A percentile compares a stretch with the other conserved stretches of the same genome.
Evolutionary conservation across 2,888 invertebrate species (phyloP).

Genomic region (Apamea anceps): DNA sequence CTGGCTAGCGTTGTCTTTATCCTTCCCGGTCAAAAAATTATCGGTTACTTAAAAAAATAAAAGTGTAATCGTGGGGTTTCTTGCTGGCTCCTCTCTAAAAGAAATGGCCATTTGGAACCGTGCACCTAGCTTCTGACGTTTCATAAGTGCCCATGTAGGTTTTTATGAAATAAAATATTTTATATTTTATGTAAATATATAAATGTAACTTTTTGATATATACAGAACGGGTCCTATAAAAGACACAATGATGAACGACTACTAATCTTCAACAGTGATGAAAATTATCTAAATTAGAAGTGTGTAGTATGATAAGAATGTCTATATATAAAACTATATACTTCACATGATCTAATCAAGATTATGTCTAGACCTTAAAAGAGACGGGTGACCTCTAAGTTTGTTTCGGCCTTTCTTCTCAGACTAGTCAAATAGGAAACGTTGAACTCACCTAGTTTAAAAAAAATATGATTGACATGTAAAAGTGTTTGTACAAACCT

Average conservation of each 20-base stretch:
- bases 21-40: neutral
- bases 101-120: neutral
- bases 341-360: neutral
- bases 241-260: neutral
- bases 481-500: no score
- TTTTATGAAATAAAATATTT: neutral
- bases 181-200: no score
- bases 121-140: neutral
- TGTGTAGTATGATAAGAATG: neutral
- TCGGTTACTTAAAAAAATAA: no score
- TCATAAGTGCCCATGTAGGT: no score
- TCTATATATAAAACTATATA: neutral
- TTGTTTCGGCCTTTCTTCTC: no score
- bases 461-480: no score
- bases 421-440: no score
- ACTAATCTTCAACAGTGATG: neutral
- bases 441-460: no score
- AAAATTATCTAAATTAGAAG: neutral
- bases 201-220: neutral
- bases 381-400: no score
- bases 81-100: neutral
- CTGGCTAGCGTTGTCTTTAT: neutral
- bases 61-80: neutral
- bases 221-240: neutral
- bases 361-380: no score